These are phyloP conservation scores for Actinia equina DNA, from an alignment of 64 coral and sea anemone genomes.

Conservation along the genomic window DNA sequence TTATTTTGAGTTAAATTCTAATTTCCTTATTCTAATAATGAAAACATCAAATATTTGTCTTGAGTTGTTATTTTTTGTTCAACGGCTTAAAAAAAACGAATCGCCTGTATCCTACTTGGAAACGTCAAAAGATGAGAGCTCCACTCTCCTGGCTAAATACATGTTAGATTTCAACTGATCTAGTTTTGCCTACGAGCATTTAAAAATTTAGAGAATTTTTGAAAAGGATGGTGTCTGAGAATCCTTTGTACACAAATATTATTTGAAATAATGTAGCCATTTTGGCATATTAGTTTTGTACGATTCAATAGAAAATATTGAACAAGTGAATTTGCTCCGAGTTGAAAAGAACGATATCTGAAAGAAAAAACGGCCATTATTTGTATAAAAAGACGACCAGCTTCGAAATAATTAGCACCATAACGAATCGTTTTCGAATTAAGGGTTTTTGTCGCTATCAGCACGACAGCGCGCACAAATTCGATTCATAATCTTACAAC, in stretches of 20 bases:
- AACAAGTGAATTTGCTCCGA: background rate
- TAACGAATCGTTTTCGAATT: too few relatives aligned
- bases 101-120: background rate
- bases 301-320: background rate
- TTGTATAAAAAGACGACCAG: too few relatives aligned
- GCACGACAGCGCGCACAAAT: background rate
- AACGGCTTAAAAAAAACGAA: background rate
- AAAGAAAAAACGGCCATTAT: too few relatives aligned
- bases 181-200: background rate
- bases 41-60: background rate
- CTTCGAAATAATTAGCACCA: too few relatives aligned
- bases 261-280: background rate
- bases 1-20: background rate
- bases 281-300: background rate
- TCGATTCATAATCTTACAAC: background rate
- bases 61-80: slow-evolving; percentile 3
- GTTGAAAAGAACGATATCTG: background rate
- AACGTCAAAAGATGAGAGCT: background rate
- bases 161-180: background rate
- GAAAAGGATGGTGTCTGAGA: background rate
- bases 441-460: background rate
- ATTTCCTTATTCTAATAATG: background rate
- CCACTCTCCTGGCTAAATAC: background rate
- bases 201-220: background rate
- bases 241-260: background rate